Evolutionary conservation across 2,888 invertebrate genomes (phyloP), one percentile per base, ranked within the genome.

Genomic region (Nomada hirtipes): DNA sequence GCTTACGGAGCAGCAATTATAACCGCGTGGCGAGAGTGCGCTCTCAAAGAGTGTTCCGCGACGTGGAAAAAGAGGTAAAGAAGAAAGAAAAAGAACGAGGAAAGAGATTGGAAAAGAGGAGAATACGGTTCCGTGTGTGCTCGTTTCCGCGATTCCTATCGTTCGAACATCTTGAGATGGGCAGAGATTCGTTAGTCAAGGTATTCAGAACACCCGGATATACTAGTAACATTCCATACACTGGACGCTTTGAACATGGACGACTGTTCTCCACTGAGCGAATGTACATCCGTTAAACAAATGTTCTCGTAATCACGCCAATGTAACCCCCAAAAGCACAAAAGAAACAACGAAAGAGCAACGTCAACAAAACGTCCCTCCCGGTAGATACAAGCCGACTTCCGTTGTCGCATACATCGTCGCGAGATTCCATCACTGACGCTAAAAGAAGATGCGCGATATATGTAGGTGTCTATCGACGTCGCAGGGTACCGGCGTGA

Each of bases 1-100:
- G 76, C 67, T 70, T 76, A 76, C 76, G 67, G 65, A 74, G 71
- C 78, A 79, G 44, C 63, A 85, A 82, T 85, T 78, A 72, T 60
- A 70, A 76, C 74, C 74, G 67, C 60, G 74, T 60, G 69, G 36
- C 53, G 47, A 73, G 78, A 70, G 61, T 59, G 20, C n/a, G 63
- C 70, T 74, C 47, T 63, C 53, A 47, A 59, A 47, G 68, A 61
- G 52, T n/a, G 50, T 73, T 68, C 29, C 29, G 57, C 36, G 60
- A 36, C 15, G 42, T 26, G 55, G 47, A 23, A 65, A 11, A 20
- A 2, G 10, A 0, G 36, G n/a, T 15, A 50, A 65, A 42, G 36
- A 18, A 15, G n/a, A 13, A 10, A 9, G 36, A 15, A 15, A n/a
- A 42, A 42, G 53, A 29, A 18, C 11, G 23, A n/a, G 15, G 23